Evolutionary conservation across 2,888 invertebrate species (phyloP), one percentile per base, ranked within the genome.

Genomic region (Rotaria socialis): DNA sequence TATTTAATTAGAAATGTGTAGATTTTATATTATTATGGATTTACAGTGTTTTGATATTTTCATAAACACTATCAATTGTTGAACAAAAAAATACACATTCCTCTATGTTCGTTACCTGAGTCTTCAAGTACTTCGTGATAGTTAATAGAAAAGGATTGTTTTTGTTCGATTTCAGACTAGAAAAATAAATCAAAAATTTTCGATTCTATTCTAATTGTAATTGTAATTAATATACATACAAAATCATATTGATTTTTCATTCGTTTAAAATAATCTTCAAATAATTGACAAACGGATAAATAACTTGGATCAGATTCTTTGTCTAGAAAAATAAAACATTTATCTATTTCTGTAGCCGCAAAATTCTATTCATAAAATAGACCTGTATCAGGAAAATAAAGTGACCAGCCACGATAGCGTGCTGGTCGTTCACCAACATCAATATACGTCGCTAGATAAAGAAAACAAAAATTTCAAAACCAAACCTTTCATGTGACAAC

Each of bases 371-470:
- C 3, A 22, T 1, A 47, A 47, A 19, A 11, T 24, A 3, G 10
- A 80, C 80, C 47, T 24, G 47, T 80, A 80, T 80, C 80, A n/a
- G 80, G 47, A 80, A 80, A 80, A 80, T 80, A 80, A n/a, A 80
- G 24, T 11, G 80, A 80, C 80, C 80, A 80, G 14, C 80, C 80
- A 80, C 80, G 80, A 47, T 80, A 80, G 11, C 80, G 80, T 80
- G 43, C 43, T 80, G 80, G 43, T 47, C n/a, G 47, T 80, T 80
- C 47, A 80, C 47, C 47, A 47, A 80, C 8, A 80, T 80, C n/a
- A 24, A 80, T 80, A 80, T 47, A 80, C 24, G 80, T 47, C 10
- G 80, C 80, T 80, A n/a, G 47, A 80, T 7, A 22, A 41, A 67
- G 35, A 4, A 3, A 19, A 27, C 3, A 10, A 27, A 24, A 2